Evolutionary conservation across 2,888 invertebrate species (phyloP).

Genomic region (Kryphioiulus occultus): DNA sequence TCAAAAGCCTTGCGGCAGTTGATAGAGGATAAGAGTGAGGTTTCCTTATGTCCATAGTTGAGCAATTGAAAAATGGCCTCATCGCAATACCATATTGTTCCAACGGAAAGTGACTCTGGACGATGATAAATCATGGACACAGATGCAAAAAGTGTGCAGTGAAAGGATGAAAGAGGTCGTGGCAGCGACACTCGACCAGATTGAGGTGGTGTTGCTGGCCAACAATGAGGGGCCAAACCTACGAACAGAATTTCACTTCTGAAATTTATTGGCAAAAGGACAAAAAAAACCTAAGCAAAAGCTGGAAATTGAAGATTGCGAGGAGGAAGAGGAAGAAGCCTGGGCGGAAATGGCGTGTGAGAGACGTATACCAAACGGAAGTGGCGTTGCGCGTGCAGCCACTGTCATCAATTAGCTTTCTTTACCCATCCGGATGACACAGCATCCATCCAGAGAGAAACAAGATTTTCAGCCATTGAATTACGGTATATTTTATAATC

Average conservation of each 20-base stretch:
- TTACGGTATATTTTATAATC: no score
- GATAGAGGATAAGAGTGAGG: not conserved
- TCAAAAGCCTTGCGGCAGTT: not conserved
- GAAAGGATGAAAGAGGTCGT: conserved; percentile 41
- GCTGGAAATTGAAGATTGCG: not conserved
- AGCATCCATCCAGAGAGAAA: not conserved
- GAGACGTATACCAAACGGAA: not conserved
- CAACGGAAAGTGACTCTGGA: conserved; percentile 37
- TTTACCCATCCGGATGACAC: conserved; percentile 41
- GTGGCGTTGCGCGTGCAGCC: conserved; percentile 39
- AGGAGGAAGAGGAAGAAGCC: not conserved
- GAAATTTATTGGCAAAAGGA: conserved; percentile 1
- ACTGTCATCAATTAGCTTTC: conserved; percentile 45
- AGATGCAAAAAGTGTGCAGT: not conserved
- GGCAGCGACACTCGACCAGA: conserved; percentile 41
- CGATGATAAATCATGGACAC: conserved; percentile 38
- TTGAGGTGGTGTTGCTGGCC: conserved; percentile 41
- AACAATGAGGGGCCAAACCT: conserved; percentile 41
- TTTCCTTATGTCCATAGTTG: not conserved
- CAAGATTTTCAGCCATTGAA: not conserved
- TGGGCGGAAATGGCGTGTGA: not conserved
- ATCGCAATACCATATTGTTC: not conserved
- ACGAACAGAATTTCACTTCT: not conserved
- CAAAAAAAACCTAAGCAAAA: not conserved
- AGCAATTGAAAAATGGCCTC: not conserved